Evolutionary conservation across 92 coral and sea anemone species (phyloP).

Genomic region (Virgularia gustaviana): DNA sequence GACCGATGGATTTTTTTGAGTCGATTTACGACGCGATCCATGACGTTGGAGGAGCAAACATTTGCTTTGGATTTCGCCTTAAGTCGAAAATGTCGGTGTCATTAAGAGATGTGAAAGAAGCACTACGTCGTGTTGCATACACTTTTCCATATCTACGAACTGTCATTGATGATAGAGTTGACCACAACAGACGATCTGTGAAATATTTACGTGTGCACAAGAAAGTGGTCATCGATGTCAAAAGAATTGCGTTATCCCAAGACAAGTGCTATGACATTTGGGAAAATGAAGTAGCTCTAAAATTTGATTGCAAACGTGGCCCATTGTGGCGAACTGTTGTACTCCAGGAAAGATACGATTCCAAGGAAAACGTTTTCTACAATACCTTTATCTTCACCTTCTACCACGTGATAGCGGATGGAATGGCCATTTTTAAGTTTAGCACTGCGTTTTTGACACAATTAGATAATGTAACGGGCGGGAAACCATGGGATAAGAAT

Average conservation of each 20-base stretch:
- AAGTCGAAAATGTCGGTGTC: not conserved
- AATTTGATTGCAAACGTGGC: conserved; percentile 12
- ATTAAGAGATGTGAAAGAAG: not conserved
- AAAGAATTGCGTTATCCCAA: not conserved
- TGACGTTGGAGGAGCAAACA: conserved; percentile 15
- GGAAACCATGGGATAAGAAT: no score
- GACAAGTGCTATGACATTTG: not conserved
- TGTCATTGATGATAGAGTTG: not conserved
- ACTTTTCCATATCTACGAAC: conserved; percentile 14
- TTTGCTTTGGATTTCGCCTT: conserved; percentile 14
- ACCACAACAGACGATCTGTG: not conserved
- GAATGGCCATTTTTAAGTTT: conserved; percentile 1
- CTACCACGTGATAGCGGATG: conserved; percentile 21
- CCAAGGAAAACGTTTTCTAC: not conserved
- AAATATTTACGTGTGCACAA: conserved; percentile 17
- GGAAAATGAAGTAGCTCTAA: conserved; percentile 10
- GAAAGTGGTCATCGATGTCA: not conserved
- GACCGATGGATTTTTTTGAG: conserved; percentile 25
- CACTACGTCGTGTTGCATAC: not conserved
- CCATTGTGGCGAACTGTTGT: conserved; percentile 10
- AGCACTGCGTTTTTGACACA: not conserved
- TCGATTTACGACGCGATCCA: conserved; percentile 6
- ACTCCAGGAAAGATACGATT: conserved; percentile 16
- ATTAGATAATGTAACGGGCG: conserved; percentile 1
- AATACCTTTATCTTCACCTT: conserved; percentile 14